Conservation (phyloP, 2,888 invertebrate species). For the Limulus polyphemus region DNA sequence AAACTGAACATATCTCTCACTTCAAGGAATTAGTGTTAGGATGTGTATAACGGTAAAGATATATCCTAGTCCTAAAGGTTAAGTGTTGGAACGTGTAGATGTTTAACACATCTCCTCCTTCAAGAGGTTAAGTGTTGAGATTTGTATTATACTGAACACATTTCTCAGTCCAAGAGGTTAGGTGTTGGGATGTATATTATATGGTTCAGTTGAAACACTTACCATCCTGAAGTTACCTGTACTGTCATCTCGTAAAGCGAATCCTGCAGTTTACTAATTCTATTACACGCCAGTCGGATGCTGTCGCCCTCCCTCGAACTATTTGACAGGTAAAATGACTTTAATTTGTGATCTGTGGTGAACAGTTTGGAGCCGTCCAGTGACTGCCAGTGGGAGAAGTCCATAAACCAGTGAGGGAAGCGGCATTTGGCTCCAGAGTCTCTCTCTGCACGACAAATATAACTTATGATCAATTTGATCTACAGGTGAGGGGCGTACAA, state of each 20-base stretch:
- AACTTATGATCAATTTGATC: no score
- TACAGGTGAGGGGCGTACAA: background rate
- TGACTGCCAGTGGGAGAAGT: conserved; percentile 20
- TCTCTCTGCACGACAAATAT: background rate
- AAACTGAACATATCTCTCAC: no score
- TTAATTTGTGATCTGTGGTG: conserved; percentile 18
- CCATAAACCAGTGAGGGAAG: conserved; percentile 23
- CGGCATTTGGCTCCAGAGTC: conserved; percentile 13
- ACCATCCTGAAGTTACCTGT: conserved; percentile 26
- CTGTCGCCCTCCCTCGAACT: conserved; percentile 16
- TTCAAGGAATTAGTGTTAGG: no score
- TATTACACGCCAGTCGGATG: conserved; percentile 19
- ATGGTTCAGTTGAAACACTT: conserved; percentile 1
- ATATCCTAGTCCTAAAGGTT: no score
- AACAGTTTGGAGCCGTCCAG: conserved; percentile 24
- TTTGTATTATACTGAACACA: no score
- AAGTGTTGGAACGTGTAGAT: no score
- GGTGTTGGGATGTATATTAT: no score
- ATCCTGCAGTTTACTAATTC: conserved; percentile 6
- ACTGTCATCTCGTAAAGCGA: conserved; percentile 20
- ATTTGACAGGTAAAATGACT: conserved; percentile 19
- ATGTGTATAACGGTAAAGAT: no score
- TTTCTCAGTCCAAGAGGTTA: no score
- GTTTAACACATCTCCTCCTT: no score
- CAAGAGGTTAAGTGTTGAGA: no score